A percentile compares a stretch with the other conserved stretches of the same genome.
phyloP scores from a whole-genome alignment of 1,140 invertebrate species.

The Lepidotrigona ventralis region DNA sequence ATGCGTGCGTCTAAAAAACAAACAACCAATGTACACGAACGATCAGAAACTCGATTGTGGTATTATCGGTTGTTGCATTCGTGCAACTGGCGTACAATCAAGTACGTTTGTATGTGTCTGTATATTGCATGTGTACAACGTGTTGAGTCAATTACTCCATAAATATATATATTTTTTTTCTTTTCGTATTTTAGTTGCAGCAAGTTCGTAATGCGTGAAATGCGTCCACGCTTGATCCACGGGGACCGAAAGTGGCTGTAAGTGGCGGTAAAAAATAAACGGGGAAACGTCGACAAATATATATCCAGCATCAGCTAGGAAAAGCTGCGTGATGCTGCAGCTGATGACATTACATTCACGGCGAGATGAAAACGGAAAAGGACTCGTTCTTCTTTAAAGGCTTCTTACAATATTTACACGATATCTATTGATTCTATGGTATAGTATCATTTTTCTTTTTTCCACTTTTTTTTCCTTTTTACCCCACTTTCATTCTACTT shows the following conservation, averaged over 20 bases:
- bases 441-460: conserved; percentile 19
- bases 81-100: neutral
- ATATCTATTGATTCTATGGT: conserved; percentile 45
- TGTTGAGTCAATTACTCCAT: neutral
- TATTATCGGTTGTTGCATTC: neutral
- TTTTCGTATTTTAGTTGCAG: neutral
- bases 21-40: conserved; percentile 10
- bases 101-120: neutral
- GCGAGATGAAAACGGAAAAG: conserved; percentile 4
- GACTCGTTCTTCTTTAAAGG: conserved; percentile 42
- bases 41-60: conserved; percentile 4
- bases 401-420: conserved; percentile 74
- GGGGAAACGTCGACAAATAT: conserved; percentile 8
- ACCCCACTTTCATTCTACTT: neutral
- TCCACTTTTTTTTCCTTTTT: conserved; percentile 11
- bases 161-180: neutral
- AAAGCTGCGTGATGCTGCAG: neutral
- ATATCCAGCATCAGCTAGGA: neutral
- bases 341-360: neutral
- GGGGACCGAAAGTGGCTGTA: neutral
- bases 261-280: conserved; percentile 8
- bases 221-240: neutral
- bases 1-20: conserved; percentile 4
- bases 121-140: neutral
- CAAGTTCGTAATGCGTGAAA: conserved; percentile 7